phyloP scores from a whole-genome alignment of 64 coral and sea anemone genomes.

The Montipora efflorescens region DNA sequence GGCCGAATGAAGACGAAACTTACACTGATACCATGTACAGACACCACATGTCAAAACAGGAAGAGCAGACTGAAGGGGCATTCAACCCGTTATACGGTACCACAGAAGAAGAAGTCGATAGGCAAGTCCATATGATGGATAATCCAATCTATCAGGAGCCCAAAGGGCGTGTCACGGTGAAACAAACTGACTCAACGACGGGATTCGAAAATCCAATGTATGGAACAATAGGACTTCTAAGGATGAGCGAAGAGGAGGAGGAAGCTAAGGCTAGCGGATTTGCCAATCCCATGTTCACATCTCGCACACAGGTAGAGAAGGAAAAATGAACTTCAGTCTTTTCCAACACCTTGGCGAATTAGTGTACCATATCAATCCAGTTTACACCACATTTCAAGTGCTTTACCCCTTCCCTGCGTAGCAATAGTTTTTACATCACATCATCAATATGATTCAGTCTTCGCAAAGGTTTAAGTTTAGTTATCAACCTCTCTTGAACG shows the following conservation, averaged over 20 bases:
- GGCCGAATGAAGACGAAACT: constrained; percentile 8
- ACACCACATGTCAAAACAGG: constrained; percentile 39
- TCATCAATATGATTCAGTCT: too few relatives aligned
- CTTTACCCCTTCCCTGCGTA: background rate
- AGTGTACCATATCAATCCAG: too few relatives aligned
- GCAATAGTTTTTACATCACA: too few relatives aligned
- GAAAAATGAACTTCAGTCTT: background rate
- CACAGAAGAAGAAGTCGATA: background rate
- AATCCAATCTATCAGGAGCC: constrained; percentile 53
- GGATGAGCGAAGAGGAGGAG: background rate
- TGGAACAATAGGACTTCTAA: background rate
- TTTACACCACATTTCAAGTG: too few relatives aligned
- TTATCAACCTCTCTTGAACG: too few relatives aligned
- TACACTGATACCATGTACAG: constrained; percentile 53
- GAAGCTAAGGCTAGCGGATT: background rate
- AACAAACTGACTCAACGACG: background rate
- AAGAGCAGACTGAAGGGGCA: background rate
- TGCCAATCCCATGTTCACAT: constrained; percentile 28
- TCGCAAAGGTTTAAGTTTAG: too few relatives aligned
- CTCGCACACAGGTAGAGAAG: background rate
- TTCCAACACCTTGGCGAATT: too few relatives aligned
- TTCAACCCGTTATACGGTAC: constrained; percentile 45
- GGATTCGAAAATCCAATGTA: constrained; percentile 47
- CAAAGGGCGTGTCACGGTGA: background rate
- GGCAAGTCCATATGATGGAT: constrained; percentile 11